These are phyloP conservation scores for Thaleichthys pacificus DNA, from an alignment of 2,797 vertebrate genomes.

Conservation along the genomic window DNA sequence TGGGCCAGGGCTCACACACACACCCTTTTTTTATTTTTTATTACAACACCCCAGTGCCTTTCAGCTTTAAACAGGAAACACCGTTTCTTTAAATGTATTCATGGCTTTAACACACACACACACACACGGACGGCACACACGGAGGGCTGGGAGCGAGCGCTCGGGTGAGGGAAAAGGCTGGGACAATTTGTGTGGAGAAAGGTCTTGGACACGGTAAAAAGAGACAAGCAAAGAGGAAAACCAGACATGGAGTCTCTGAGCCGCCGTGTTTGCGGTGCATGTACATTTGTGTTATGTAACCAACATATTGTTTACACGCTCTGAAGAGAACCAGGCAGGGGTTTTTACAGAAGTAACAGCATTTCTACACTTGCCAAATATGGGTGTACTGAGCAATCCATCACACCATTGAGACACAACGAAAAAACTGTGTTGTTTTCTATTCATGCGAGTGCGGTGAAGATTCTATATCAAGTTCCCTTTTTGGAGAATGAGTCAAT, in stretches of 20 bases:
- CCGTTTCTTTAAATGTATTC: slow-evolving; percentile 45
- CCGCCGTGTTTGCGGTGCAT: slow-evolving; percentile 57
- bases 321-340: slow-evolving; percentile 47
- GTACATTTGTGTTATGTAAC: slow-evolving; percentile 72
- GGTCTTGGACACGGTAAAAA: slow-evolving; percentile 61
- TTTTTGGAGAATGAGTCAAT: slow-evolving; percentile 1
- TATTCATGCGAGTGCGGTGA: slow-evolving; percentile 31
- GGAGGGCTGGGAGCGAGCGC: slow-evolving; percentile 36
- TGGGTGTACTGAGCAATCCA: neutral
- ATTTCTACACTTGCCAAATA: slow-evolving; percentile 35
- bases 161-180: slow-evolving; percentile 49
- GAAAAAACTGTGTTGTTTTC: slow-evolving; percentile 4
- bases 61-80: slow-evolving; percentile 25
- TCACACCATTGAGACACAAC: neutral
- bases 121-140: slow-evolving; percentile 17
- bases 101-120: slow-evolving; percentile 33
- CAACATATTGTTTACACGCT: slow-evolving; percentile 72
- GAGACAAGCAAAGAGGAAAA: slow-evolving; percentile 69
- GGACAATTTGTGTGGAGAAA: slow-evolving; percentile 59
- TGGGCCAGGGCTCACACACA: slow-evolving; percentile 1
- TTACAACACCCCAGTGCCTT: slow-evolving; percentile 20
- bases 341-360: slow-evolving; percentile 58
- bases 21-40: slow-evolving; percentile 32
- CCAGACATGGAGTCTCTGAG: slow-evolving; percentile 65
- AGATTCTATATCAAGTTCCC: neutral